phyloP scores from a whole-genome alignment of 2,888 invertebrate genomes.

The Amiota communis region DNA sequence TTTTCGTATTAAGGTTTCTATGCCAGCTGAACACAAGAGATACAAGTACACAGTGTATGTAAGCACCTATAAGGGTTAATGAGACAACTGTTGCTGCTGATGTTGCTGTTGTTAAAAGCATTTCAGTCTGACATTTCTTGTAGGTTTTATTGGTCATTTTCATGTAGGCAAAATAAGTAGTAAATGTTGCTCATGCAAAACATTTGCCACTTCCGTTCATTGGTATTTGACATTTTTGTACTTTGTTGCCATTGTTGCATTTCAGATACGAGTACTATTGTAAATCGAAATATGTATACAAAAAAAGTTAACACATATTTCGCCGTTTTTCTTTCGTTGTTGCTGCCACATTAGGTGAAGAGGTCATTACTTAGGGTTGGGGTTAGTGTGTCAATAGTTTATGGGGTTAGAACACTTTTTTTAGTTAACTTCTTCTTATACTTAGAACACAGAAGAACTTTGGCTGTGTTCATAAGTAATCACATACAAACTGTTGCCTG shows the following conservation, averaged over 20 bases:
- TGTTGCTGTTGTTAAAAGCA: constrained; percentile 13
- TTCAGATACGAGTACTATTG: background rate
- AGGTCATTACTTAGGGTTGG: constrained; percentile 60
- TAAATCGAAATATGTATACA: background rate
- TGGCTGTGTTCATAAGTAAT: constrained; percentile 12
- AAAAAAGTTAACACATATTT: constrained; percentile 7
- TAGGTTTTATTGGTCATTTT: constrained; percentile 23
- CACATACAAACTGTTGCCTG: constrained; percentile 5
- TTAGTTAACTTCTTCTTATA: background rate
- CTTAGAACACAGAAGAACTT: background rate
- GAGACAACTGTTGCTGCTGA: constrained; percentile 56
- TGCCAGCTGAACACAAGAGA: constrained; percentile 49
- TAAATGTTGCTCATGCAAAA: constrained; percentile 31
- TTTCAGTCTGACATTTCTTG: too few relatives aligned
- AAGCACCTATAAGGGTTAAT: constrained; percentile 6
- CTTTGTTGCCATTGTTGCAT: background rate
- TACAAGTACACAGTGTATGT: constrained; percentile 24
- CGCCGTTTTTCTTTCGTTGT: background rate
- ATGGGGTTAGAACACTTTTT: constrained; percentile 53
- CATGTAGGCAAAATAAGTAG: background rate
- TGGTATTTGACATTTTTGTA: constrained; percentile 57
- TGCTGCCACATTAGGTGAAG: constrained; percentile 21
- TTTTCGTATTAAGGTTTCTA: constrained; percentile 56
- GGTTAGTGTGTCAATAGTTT: constrained; percentile 65
- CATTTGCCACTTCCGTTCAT: constrained; percentile 46